phyloP scores from a whole-genome alignment of 2,888 invertebrate genomes.

The Drosophila macrospina region DNA sequence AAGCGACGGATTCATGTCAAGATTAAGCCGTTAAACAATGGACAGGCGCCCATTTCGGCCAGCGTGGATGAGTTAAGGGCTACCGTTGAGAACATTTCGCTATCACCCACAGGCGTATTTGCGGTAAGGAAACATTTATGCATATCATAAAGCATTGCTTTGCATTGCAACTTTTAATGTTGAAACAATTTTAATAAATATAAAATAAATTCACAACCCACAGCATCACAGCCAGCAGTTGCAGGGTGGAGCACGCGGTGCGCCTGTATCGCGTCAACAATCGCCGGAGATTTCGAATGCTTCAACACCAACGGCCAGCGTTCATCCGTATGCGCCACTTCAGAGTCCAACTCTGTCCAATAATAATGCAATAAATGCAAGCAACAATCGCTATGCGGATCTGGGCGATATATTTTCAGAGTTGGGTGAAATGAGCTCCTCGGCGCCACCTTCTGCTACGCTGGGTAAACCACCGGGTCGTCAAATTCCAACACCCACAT shows the following conservation, averaged over 20 bases:
- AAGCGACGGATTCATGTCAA: slow-evolving; percentile 97
- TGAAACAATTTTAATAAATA: not conserved
- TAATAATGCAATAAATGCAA: slow-evolving; percentile 85
- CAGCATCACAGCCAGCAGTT: slow-evolving; percentile 86
- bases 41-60: slow-evolving; percentile 95
- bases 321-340: slow-evolving; percentile 93
- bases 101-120: slow-evolving; percentile 90
- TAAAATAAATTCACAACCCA: not conserved
- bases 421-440: slow-evolving; percentile 91
- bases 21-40: slow-evolving; percentile 97
- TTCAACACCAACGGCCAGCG: slow-evolving; percentile 86
- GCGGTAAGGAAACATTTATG: slow-evolving; percentile 85
- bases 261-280: slow-evolving; percentile 85
- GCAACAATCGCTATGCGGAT: slow-evolving; percentile 87
- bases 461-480: slow-evolving; percentile 85
- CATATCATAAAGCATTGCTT: no score
- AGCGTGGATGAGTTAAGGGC: slow-evolving; percentile 97
- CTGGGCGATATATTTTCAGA: slow-evolving; percentile 94
- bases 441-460: slow-evolving; percentile 87
- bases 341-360: slow-evolving; percentile 91
- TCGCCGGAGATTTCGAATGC: slow-evolving; percentile 93
- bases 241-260: slow-evolving; percentile 62
- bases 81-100: slow-evolving; percentile 95
- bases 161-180: no score
- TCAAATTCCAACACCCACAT: slow-evolving; percentile 92